Base-by-base conservation (phyloP, 2,797 vertebrate genomes). In the Amblyraja radiata region DNA sequence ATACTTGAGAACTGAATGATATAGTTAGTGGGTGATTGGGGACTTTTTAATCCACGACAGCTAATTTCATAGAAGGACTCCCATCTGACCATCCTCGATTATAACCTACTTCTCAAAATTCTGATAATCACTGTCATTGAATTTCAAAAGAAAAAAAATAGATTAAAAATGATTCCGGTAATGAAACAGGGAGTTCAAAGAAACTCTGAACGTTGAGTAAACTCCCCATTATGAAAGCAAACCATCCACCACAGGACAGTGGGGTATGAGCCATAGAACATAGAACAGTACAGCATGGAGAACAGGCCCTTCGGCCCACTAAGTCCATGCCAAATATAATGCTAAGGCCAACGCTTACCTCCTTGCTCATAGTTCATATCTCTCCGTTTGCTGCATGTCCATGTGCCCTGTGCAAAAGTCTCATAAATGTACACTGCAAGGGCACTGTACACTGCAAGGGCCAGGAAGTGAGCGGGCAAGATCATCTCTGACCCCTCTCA, bases 91-190 rank as follows among this genome's bases (percentile, higher is more conserved):
- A 1, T 91, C 36, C 36, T 71, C 90, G 74, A 91, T 91, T 91
- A 39, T 74, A 91, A 74, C 36, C 9, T 39, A 71, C 18, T 90
- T 7, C 1, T 16, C 36, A 71, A 71, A 65, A 90, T 90, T 25
- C 90, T 91, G 90, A 71, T 13, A 71, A 73, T 91, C 68, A 74
- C 90, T 74, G 28, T 91, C 68, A 91, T 91, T 74, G 11, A 74
- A 28, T 74, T 91, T 91, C 68, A 91, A 74, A 91, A 71, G 65
- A 4, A 46, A 46, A 88, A 54, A 74, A 74, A 10, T 74, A 74
- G 23, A 73, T 90, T 83, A 46, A 25, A 74, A 73, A 39, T 46
- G 32, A 18, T 79, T 90, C 61, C 1, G 54, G 21, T 25, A 28
- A 73, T 73, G 11, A 74, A 91, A 46, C 46, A 54, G 32, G 16